A percentile compares a stretch with the other conserved stretches of the same genome.
These are phyloP conservation scores for Idaea dimidiata DNA, from an alignment of 2,888 invertebrate genomes.

Conservation along the genomic window DNA sequence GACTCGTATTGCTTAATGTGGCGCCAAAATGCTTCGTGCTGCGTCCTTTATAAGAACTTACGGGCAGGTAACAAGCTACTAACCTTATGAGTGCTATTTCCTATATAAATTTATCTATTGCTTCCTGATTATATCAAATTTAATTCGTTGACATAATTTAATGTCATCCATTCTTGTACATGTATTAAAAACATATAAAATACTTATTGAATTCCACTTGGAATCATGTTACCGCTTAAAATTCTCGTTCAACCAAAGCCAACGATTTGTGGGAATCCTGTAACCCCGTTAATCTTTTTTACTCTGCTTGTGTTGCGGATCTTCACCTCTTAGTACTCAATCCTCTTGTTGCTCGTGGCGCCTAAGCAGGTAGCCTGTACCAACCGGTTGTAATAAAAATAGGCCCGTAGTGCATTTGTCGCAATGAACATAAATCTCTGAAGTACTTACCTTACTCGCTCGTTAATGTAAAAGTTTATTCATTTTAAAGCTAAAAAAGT, in stretches of 20 bases:
- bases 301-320: constrained; percentile 54
- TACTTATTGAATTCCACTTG: too few species aligned
- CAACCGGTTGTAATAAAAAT: constrained; percentile 44
- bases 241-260: constrained; percentile 2
- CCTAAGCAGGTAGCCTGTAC: constrained; percentile 35
- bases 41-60: constrained; percentile 70
- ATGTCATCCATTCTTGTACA: background rate
- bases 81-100: background rate
- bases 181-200: too few species aligned
- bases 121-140: background rate
- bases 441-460: background rate
- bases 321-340: constrained; percentile 55
- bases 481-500: background rate
- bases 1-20: constrained; percentile 37
- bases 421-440: constrained; percentile 19
- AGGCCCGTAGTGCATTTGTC: constrained; percentile 23
- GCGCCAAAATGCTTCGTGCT: constrained; percentile 64
- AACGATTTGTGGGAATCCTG: constrained; percentile 50
- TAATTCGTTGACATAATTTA: background rate
- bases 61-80: constrained; percentile 52
- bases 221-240: background rate
- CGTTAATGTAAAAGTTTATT: background rate
- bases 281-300: constrained; percentile 68
- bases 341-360: constrained; percentile 42
- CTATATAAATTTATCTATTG: background rate